Evolutionary conservation across 1,140 invertebrate species (phyloP).

Genomic region (Leptinotarsa texana): DNA sequence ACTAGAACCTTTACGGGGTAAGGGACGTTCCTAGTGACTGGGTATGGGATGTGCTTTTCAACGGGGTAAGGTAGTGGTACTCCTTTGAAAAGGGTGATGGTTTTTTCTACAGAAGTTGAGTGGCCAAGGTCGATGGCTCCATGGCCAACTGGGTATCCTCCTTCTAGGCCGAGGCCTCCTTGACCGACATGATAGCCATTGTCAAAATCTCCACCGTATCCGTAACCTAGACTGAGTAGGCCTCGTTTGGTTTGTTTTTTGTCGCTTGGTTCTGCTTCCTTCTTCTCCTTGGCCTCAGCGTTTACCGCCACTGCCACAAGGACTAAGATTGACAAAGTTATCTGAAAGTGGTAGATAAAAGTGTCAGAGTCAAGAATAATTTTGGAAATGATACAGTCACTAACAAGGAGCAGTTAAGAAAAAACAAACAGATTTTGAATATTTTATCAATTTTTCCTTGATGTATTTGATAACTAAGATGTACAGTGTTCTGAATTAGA

Average conservation of each 20-base stretch:
- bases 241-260: constrained; percentile 72
- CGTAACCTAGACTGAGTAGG: constrained; percentile 61
- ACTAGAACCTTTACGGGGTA: constrained; percentile 59
- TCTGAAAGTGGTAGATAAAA: constrained; percentile 57
- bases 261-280: constrained; percentile 64
- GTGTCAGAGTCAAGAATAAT: too few species aligned
- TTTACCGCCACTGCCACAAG: constrained; percentile 68
- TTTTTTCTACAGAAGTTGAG: constrained; percentile 66
- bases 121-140: constrained; percentile 43
- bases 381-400: too few species aligned
- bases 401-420: too few species aligned
- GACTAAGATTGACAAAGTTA: constrained; percentile 71
- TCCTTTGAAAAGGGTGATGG: constrained; percentile 52
- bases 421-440: too few species aligned
- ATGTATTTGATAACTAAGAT: too few species aligned
- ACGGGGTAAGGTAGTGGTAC: constrained; percentile 61
- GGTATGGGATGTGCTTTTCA: constrained; percentile 67
- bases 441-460: too few species aligned
- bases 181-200: constrained; percentile 60
- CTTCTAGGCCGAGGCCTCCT: constrained; percentile 53
- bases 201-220: constrained; percentile 64
- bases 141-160: constrained; percentile 39
- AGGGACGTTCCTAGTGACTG: constrained; percentile 60
- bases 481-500: too few species aligned
- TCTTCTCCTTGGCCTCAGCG: constrained; percentile 64